Evolutionary conservation across 2,797 vertebrate species (phyloP), one percentile per base, ranked within the genome.

Genomic region (Danio albolineatus): DNA sequence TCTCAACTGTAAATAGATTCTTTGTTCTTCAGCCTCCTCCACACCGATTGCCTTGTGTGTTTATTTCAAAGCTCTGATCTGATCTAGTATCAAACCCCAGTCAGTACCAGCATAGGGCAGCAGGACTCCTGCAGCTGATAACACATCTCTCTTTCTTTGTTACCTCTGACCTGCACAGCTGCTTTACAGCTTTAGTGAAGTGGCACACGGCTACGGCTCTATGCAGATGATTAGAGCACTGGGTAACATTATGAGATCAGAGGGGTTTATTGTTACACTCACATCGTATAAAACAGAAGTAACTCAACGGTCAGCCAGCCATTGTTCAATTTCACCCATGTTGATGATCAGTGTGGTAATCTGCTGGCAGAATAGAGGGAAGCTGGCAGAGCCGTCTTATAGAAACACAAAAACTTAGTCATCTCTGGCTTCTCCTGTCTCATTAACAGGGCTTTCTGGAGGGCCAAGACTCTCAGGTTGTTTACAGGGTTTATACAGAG

Each of bases 241-340:
- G 66, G 89, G 89, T 88, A 87, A 88, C 84, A 91, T 90, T 89
- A 90, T 88, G 83, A 82, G 88, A 92, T 92, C 88, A 89, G 85
- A 87, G 84, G 85, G 86, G 89, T 90, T 90, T 92, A 87, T 85
- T 48, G 10, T 84, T 86, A 86, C 84, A 76, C 86, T 91, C 86
- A 76, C 81, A 88, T 92, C 85, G 88, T 82, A 89, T 90, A 87
- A 92, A 91, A 88, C 76, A 72, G 84, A 83, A 85, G 85, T 84
- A 89, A 88, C 76, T 78, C 80, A 80, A 88, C 75, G 72, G 83
- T 73, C 83, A 81, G 14, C 10, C 73, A 78, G 82, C 75, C 83
- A 80, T 86, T 89, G 83, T 88, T 89, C 80, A 76, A 87, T 86
- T 89, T 90, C 81, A 88, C 84, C 81, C 86, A 53, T 57, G 70